phyloP scores from a whole-genome alignment of 2,888 invertebrate genomes.

The Blastobasis lacticolella region DNA sequence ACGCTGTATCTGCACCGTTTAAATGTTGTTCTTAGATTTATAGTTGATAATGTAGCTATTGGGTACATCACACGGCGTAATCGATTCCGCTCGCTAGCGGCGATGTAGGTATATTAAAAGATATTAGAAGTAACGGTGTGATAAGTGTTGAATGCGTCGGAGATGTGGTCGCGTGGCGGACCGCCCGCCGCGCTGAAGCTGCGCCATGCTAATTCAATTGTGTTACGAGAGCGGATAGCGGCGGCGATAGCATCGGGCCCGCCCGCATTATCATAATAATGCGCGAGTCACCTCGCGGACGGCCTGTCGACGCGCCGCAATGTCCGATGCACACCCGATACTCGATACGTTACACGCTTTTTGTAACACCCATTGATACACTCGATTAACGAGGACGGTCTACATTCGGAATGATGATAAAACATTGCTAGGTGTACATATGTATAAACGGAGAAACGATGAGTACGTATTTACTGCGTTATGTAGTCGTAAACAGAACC shows the following conservation, averaged over 20 bases:
- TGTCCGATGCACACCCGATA: conserved; percentile 24
- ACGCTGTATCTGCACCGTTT: neutral
- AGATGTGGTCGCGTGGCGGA: conserved; percentile 65
- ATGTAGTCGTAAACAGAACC: conserved; percentile 3
- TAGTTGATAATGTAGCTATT: too few species aligned
- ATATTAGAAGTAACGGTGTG: conserved; percentile 9
- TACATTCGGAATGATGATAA: too few species aligned
- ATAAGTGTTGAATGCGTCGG: conserved; percentile 32
- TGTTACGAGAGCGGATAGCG: conserved; percentile 55
- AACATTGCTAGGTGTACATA: too few species aligned
- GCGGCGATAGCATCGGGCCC: conserved; percentile 55
- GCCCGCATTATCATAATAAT: conserved; percentile 71
- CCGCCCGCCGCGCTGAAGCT: conserved; percentile 58
- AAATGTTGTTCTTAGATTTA: too few species aligned
- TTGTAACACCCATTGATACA: conserved; percentile 7
- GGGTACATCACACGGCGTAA: too few species aligned
- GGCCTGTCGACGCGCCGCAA: conserved; percentile 42
- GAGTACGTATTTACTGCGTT: too few species aligned
- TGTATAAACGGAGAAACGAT: too few species aligned
- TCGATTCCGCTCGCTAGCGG: too few species aligned
- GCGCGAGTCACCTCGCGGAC: conserved; percentile 60
- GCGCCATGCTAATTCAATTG: conserved; percentile 73
- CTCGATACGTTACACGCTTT: conserved; percentile 17
- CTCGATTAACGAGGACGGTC: conserved; percentile 1
- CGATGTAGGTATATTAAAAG: neutral